Percentiles rank a stretch among this genome's conserved stretches.
These are phyloP conservation scores for Sanderia malayensis DNA, from an alignment of 30 jellyfish, hydroid and myxozoan genomes.

Conservation along the genomic window DNA sequence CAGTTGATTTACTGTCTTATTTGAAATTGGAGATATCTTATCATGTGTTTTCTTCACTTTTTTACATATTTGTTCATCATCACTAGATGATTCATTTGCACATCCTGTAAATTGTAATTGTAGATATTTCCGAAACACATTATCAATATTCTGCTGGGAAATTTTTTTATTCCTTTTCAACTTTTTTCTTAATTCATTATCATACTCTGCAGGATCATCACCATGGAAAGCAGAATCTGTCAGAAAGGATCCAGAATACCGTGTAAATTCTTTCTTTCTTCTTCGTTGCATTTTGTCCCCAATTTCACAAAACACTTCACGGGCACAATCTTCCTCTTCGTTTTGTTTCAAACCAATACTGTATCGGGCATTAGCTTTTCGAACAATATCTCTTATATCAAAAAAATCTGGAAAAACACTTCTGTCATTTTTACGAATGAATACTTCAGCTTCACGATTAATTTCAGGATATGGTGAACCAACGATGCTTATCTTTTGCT, in stretches of 20 bases:
- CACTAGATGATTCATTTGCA: constrained; percentile 14
- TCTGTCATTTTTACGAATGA: constrained; percentile 24
- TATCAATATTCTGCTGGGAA: constrained; percentile 59
- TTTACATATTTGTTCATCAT: constrained; percentile 37
- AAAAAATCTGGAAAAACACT: constrained; percentile 80
- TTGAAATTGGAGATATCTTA: constrained; percentile 10
- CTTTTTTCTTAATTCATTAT: constrained; percentile 45
- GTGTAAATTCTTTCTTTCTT: constrained; percentile 64
- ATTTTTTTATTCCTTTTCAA: constrained; percentile 67
- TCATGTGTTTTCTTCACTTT: constrained; percentile 31
- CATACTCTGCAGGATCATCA: constrained; percentile 84
- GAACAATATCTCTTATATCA: constrained; percentile 72
- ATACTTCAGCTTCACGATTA: constrained; percentile 82
- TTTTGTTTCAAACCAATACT: constrained; percentile 44
- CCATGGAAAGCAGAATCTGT: constrained; percentile 45
- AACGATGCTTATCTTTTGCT: constrained; percentile 32
- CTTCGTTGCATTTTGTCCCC: constrained; percentile 84
- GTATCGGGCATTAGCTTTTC: constrained; percentile 36
- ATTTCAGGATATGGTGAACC: constrained; percentile 87
- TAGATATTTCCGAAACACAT: constrained; percentile 46
- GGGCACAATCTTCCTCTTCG: constrained; percentile 59
- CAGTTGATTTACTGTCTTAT: background rate
- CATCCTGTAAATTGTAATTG: constrained; percentile 50
- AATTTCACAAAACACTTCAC: constrained; percentile 81
- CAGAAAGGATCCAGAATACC: constrained; percentile 52